Conservation (phyloP, 2,797 vertebrate genomes). For the Enteromius radiatus region DNA sequence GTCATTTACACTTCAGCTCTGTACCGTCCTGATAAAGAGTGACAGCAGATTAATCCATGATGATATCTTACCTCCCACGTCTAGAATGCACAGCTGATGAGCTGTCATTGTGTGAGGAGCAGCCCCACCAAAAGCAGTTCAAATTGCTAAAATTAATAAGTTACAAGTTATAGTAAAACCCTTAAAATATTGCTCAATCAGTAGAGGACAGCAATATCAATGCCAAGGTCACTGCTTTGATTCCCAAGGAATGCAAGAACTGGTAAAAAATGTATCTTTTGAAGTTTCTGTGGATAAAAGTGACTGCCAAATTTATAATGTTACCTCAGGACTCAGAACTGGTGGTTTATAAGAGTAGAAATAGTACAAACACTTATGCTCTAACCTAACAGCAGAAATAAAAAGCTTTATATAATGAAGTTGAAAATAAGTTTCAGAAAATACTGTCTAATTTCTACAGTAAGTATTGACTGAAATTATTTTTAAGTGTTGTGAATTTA, state of each 20-base stretch:
- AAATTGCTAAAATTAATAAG: background rate
- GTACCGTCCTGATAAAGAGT: slow-evolving; percentile 35
- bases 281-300: background rate
- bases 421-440: slow-evolving; percentile 4
- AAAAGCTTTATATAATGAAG: background rate
- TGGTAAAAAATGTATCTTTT: background rate
- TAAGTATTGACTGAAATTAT: background rate
- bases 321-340: background rate
- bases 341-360: background rate
- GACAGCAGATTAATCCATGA: slow-evolving; percentile 34
- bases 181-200: background rate
- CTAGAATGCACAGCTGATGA: slow-evolving; percentile 3
- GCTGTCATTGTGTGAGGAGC: background rate
- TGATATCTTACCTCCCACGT: slow-evolving; percentile 28
- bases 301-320: background rate
- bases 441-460: background rate
- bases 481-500: background rate
- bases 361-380: background rate
- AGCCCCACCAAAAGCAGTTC: background rate
- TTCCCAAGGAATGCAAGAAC: background rate
- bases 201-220: background rate
- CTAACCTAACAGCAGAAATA: background rate
- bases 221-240: background rate
- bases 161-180: background rate
- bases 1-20: slow-evolving; percentile 64